Evolutionary conservation across 92 coral and sea anemone species (phyloP).

Genomic region (Actinostola sp.): DNA sequence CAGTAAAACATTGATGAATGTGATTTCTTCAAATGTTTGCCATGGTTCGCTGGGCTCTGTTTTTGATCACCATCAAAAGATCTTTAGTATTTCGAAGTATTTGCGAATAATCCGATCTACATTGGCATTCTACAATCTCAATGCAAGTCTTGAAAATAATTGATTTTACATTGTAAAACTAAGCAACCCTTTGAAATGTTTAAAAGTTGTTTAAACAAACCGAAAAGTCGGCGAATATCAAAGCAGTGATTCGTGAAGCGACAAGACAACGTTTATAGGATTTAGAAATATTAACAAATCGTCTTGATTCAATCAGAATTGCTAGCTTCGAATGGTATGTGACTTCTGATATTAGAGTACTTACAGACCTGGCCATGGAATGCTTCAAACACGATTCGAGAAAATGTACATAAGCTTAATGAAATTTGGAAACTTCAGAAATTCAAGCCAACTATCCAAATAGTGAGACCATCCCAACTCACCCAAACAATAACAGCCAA

Average conservation of each 20-base stretch:
- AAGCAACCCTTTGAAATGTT: not conserved
- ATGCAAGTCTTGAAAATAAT: not conserved
- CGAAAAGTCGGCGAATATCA: conserved; percentile 5
- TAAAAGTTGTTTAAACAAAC: conserved; percentile 18
- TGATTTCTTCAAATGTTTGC: not conserved
- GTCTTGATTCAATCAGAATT: not conserved
- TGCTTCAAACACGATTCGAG: no score
- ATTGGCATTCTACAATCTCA: not conserved
- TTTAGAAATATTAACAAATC: no score
- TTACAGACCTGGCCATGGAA: conserved; percentile 5
- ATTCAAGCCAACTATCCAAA: no score
- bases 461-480: no score
- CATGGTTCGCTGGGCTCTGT: not conserved
- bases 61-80: no score
- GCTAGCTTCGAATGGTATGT: no score
- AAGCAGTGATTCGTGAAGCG: not conserved
- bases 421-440: no score
- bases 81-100: no score
- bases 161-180: not conserved
- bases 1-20: not conserved
- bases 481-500: no score
- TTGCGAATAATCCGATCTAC: no score
- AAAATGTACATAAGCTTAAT: no score
- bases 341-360: not conserved
- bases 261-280: not conserved